Evolutionary conservation across 2,888 invertebrate genomes (phyloP), one percentile per base, ranked within the genome.

Genomic region (Tipula unca): DNA sequence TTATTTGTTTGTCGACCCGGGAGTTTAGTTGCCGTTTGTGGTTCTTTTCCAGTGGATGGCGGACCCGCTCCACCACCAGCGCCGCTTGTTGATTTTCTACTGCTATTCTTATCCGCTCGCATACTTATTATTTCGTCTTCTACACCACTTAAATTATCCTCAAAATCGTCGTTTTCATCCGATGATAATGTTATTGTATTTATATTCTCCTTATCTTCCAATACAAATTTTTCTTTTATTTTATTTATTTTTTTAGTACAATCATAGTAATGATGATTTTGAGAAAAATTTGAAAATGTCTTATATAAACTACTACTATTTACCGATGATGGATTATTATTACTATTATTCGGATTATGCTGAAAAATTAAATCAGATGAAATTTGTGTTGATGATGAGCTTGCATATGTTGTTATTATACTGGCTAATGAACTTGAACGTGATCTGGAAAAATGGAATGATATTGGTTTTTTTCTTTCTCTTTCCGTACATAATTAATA

Each of bases 1-100:
- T 96, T 96, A 89, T 97, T 97, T 10, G 96, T 97, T 90, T 96
- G 96, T 86, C 96, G 92, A 85, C 96, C 96, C 32, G 93, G 91
- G 88, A 91, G 88, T 88, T 91, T 91, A 29, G 90, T 89, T 87
- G 89, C 90, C 54, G 89, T 89, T 69, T 69, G 69, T 0, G 69
- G 69, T 69, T 69, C 69, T 69, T 69, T 69, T 13, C 69, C 69
- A 14, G 48, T 86, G 84, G 90, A 89, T 87, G 91, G 91, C 87
- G 91, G 90, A 91, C 91, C 91, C 87, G 86, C 87, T 42, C 84
- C 36, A 35, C 85, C 82, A 29, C 32, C 54, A 17, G 32, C 20
- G 6, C 29, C 54, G n/a, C 29, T 48, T 8, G 20, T 39, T 39
- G 39, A 84, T 83, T 83, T 83, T 32, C 17, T 83, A 35, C 32